Conservation (phyloP, 2,797 vertebrate genomes). For the Lagodon rhomboides region DNA sequence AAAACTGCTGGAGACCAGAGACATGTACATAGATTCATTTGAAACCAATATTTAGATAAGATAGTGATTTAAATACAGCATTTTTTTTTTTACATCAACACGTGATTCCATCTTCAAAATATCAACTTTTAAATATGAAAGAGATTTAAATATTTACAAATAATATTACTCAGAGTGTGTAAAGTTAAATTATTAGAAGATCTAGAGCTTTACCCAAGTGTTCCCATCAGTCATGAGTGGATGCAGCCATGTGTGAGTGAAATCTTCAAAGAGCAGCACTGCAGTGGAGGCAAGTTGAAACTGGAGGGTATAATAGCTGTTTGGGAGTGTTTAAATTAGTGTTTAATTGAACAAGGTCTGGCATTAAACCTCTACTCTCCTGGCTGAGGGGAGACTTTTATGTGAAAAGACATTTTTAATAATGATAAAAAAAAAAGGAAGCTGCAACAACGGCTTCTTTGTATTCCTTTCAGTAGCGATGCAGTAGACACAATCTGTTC, state of each 20-base stretch:
- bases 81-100: slow-evolving; percentile 58
- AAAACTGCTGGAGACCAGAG: slow-evolving; percentile 23
- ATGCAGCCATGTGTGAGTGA: slow-evolving; percentile 23
- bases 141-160: slow-evolving; percentile 73
- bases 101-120: slow-evolving; percentile 36
- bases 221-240: slow-evolving; percentile 18
- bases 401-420: slow-evolving; percentile 18
- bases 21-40: slow-evolving; percentile 27
- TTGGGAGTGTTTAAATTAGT: slow-evolving; percentile 48
- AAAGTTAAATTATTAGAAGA: slow-evolving; percentile 67
- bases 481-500: not conserved
- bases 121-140: slow-evolving; percentile 74
- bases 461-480: not conserved
- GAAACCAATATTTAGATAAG: slow-evolving; percentile 51
- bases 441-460: not conserved
- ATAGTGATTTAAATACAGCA: slow-evolving; percentile 71
- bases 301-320: slow-evolving; percentile 45
- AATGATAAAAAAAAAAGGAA: not conserved
- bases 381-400: not conserved
- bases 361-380: not conserved
- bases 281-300: slow-evolving; percentile 43
- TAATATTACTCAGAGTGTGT: slow-evolving; percentile 58
- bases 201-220: slow-evolving; percentile 21
- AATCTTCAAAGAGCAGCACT: slow-evolving; percentile 46
- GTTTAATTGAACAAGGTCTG: slow-evolving; percentile 33